Conservation (phyloP, 2,797 vertebrate species). For the Rhincodon typus region DNA sequence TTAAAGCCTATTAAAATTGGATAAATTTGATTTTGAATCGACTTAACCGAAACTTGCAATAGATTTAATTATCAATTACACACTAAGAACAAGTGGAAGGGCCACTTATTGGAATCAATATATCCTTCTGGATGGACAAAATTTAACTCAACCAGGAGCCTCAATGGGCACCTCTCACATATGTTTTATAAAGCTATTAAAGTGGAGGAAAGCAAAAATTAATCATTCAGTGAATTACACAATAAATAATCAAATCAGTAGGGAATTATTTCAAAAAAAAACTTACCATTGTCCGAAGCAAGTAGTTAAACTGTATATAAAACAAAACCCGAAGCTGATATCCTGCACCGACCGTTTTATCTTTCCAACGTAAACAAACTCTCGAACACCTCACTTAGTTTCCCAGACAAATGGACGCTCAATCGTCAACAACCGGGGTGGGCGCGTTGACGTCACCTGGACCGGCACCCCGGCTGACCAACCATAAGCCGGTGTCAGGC, state of each 20-base stretch:
- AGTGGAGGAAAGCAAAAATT: neutral
- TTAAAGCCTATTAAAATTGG: neutral
- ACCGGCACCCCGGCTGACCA: neutral
- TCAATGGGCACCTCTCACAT: neutral
- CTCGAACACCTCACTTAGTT: neutral
- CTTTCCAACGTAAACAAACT: slow-evolving; percentile 16
- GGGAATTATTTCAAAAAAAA: neutral
- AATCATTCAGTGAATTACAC: neutral
- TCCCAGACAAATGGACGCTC: neutral
- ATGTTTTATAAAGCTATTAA: neutral
- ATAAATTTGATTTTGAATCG: neutral
- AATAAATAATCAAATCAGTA: neutral
- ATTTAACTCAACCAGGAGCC: neutral
- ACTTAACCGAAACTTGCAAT: neutral
- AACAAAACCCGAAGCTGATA: neutral
- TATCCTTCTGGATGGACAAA: neutral
- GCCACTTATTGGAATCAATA: neutral
- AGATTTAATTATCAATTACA: neutral
- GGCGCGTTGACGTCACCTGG: neutral
- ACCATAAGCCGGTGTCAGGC: neutral
- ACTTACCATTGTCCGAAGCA: neutral
- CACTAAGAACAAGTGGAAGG: neutral
- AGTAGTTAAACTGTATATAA: neutral
- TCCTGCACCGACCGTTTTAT: neutral
- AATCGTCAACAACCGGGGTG: neutral